Conservation (phyloP, 2,797 vertebrate genomes). For the Leucoraja ocellata region DNA sequence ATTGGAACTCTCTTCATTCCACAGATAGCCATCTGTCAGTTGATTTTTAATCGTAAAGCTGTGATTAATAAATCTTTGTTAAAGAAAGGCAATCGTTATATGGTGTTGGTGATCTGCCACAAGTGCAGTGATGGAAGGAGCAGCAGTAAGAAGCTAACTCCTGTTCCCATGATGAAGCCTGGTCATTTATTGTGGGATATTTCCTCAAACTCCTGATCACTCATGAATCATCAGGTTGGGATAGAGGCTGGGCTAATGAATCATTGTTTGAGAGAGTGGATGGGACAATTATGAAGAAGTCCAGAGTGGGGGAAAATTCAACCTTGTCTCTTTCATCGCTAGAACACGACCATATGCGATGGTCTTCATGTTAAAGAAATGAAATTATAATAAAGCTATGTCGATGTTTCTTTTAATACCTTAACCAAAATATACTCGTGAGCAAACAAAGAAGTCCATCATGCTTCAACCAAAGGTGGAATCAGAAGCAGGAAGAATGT, state of each 20-base stretch:
- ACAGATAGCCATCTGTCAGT: too few species aligned
- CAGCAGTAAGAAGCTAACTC: too few species aligned
- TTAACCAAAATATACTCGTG: constrained; percentile 39
- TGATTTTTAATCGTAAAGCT: too few species aligned
- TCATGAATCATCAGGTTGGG: not conserved
- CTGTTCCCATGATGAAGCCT: not conserved
- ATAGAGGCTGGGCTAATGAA: not conserved
- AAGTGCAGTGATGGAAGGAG: too few species aligned
- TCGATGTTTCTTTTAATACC: not conserved
- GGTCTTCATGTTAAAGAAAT: not conserved
- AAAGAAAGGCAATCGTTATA: too few species aligned
- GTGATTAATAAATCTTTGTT: too few species aligned
- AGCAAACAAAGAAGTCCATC: constrained; percentile 41
- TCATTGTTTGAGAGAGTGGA: not conserved
- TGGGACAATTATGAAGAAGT: not conserved
- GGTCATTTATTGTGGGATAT: not conserved
- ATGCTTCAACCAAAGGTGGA: constrained; percentile 41
- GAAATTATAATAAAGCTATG: not conserved
- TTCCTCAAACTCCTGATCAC: not conserved
- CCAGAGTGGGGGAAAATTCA: not conserved
- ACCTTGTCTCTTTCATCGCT: not conserved
- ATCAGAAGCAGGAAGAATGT: constrained; percentile 42
- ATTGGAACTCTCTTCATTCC: too few species aligned
- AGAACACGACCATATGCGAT: not conserved
- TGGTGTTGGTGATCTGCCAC: too few species aligned